Percentiles rank a stretch among this genome's conserved stretches.
Conservation (phyloP, 2,113 vertebrate genomes). For the Thryonomys swinderianus region DNA sequence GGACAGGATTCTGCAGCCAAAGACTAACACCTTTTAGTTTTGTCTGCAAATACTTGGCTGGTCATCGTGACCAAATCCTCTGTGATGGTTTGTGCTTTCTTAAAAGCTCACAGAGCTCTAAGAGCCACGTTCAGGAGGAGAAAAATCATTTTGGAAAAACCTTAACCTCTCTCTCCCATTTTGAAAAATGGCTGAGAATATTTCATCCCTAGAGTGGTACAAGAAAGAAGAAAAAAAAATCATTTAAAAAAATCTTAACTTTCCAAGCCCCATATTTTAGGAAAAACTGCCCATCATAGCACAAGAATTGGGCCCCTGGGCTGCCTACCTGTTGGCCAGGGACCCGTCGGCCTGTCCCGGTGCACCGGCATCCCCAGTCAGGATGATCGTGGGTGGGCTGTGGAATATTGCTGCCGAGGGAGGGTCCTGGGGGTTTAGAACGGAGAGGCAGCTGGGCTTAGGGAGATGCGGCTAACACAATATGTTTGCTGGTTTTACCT, state of each 20-base stretch:
- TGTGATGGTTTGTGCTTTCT: neutral
- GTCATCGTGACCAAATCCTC: neutral
- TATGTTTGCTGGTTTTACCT: neutral
- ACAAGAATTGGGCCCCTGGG: constrained; percentile 29
- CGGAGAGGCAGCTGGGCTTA: constrained; percentile 76
- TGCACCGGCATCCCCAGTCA: constrained; percentile 88
- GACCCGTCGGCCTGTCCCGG: constrained; percentile 85
- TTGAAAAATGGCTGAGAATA: constrained; percentile 15
- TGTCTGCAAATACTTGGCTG: neutral
- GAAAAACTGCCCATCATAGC: neutral
- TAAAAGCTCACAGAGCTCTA: neutral
- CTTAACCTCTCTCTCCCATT: neutral
- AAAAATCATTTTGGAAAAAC: constrained; percentile 7
- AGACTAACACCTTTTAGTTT: neutral
- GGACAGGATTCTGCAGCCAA: neutral
- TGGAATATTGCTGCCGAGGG: constrained; percentile 83
- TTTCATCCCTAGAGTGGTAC: constrained; percentile 41
- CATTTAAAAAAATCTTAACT: neutral
- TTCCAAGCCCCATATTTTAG: neutral
- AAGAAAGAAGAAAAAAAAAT: constrained; percentile 46
- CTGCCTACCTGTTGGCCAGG: constrained; percentile 84
- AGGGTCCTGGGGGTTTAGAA: constrained; percentile 84
- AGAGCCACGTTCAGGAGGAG: neutral
- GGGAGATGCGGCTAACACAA: neutral
- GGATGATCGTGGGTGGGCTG: constrained; percentile 91